phyloP scores from a whole-genome alignment of 2,797 vertebrate species.

The Chloroceryle amazona region DNA sequence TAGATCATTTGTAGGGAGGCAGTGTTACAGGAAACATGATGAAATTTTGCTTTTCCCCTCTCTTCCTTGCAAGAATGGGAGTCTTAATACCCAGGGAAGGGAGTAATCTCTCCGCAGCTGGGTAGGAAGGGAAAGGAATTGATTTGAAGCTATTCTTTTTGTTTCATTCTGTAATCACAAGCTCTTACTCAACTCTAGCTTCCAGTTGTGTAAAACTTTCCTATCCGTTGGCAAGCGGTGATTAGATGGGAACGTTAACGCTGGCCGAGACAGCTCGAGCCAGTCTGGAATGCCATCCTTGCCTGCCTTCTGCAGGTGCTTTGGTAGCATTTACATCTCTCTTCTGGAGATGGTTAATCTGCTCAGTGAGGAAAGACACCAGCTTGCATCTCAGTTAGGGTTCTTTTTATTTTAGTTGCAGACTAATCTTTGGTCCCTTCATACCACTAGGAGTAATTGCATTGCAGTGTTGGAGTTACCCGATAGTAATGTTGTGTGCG shows the following conservation, averaged over 20 bases:
- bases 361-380: constrained; percentile 22
- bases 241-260: neutral
- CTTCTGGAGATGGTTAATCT: constrained; percentile 23
- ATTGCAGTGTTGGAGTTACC: constrained; percentile 48
- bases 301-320: constrained; percentile 10
- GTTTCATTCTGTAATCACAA: constrained; percentile 51
- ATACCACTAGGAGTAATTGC: constrained; percentile 57
- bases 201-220: constrained; percentile 4
- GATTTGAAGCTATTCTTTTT: neutral
- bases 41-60: constrained; percentile 6
- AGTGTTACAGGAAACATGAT: neutral
- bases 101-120: neutral
- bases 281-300: constrained; percentile 3
- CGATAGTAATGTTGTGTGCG: constrained; percentile 53
- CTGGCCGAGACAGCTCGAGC: neutral
- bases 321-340: constrained; percentile 3
- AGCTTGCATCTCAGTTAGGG: constrained; percentile 14
- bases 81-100: neutral
- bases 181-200: neutral
- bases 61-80: neutral
- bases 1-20: constrained; percentile 36
- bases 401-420: constrained; percentile 38
- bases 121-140: neutral
- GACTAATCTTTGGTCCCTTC: constrained; percentile 44
- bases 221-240: neutral